A percentile compares a stretch with the other conserved stretches of the same genome.
Conservation (phyloP, 2,888 invertebrate genomes). For the Trachelus tabidus region DNA sequence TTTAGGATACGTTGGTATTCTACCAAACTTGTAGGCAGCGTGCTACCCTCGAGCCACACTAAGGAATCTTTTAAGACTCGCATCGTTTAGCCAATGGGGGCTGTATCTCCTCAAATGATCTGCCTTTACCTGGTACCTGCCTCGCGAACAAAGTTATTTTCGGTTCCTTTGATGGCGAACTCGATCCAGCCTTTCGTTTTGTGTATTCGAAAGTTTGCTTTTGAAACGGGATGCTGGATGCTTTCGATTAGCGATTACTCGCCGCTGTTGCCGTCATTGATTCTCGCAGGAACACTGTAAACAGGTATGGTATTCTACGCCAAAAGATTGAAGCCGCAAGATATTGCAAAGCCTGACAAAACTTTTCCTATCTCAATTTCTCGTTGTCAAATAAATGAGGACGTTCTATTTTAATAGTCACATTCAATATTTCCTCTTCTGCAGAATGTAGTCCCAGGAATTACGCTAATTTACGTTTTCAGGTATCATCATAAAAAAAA, state of each 20-base stretch:
- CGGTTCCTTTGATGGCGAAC: constrained; percentile 3
- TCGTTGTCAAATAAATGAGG: neutral
- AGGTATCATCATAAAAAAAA: neutral
- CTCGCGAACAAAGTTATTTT: neutral
- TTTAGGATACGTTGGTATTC: constrained; percentile 33
- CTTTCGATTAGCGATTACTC: neutral
- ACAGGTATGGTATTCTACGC: neutral
- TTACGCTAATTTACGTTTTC: neutral
- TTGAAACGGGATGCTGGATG: neutral
- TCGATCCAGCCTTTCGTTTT: neutral
- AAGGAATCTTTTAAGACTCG: constrained; percentile 38
- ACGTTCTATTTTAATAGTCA: neutral
- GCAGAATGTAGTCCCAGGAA: neutral
- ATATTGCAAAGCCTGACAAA: neutral
- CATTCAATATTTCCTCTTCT: neutral
- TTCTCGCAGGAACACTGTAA: neutral
- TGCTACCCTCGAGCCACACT: constrained; percentile 15
- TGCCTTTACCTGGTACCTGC: neutral
- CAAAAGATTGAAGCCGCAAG: neutral
- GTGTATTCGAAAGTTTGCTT: neutral
- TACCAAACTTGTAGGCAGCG: constrained; percentile 13
- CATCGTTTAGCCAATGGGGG: neutral
- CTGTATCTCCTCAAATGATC: neutral
- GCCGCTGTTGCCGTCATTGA: neutral
- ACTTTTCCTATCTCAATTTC: no score